These are phyloP conservation scores for Oreochromis mossambicus DNA, from an alignment of 2,797 vertebrate species.

Conservation along the genomic window DNA sequence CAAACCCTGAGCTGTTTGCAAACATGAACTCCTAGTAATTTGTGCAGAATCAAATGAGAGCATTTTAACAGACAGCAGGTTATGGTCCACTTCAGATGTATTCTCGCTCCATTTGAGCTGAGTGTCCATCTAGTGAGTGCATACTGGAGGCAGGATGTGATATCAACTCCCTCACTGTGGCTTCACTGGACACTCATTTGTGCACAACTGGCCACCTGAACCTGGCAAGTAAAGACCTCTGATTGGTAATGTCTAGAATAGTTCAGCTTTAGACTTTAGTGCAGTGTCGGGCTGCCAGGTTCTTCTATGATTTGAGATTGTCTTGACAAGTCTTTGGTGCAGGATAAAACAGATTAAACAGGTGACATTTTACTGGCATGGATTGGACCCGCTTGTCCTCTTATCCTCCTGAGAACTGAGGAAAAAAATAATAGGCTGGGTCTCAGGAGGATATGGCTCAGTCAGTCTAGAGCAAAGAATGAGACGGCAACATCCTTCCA, in stretches of 20 bases:
- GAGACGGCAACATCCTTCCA: not conserved
- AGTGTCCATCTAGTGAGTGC: not conserved
- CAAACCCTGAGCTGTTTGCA: not conserved
- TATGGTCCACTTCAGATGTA: not conserved
- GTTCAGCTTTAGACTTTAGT: not conserved
- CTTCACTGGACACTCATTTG: not conserved
- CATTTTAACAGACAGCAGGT: not conserved
- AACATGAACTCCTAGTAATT: not conserved
- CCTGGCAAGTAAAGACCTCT: not conserved
- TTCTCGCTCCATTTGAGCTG: not conserved
- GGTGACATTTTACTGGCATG: not conserved
- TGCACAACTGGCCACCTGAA: not conserved
- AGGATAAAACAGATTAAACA: not conserved
- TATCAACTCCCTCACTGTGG: not conserved
- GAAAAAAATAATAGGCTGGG: not conserved
- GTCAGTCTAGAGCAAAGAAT: not conserved
- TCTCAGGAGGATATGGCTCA: not conserved
- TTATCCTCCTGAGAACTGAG: not conserved
- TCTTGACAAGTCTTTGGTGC: not conserved
- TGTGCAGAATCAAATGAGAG: not conserved
- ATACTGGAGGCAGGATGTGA: not conserved
- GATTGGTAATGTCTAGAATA: not conserved
- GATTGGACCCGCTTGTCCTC: not conserved
- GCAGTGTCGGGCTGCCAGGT: not conserved
- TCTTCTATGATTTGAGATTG: not conserved